These are phyloP conservation scores for Gonioctena quinquepunctata DNA, from an alignment of 1,140 invertebrate genomes.

Conservation along the genomic window DNA sequence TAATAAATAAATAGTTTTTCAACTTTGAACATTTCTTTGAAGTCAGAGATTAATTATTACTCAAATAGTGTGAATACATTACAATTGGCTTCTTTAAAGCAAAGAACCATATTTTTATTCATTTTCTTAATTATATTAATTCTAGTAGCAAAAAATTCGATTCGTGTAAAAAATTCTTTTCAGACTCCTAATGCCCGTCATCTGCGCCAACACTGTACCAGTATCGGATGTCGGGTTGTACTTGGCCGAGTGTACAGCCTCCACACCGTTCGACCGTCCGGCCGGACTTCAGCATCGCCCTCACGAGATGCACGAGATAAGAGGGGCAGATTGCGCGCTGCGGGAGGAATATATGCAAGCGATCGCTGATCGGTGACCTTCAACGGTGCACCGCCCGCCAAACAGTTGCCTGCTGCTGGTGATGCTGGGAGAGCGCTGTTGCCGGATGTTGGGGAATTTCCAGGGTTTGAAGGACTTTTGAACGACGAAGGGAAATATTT, in stretches of 20 bases:
- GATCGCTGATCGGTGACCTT: slow-evolving; percentile 23
- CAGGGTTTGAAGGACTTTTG: background rate
- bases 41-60: too few relatives aligned
- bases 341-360: slow-evolving; percentile 26
- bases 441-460: background rate
- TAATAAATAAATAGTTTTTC: too few relatives aligned
- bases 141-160: too few relatives aligned
- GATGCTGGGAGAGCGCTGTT: background rate
- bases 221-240: background rate
- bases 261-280: slow-evolving; percentile 1
- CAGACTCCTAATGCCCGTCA: too few relatives aligned
- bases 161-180: too few relatives aligned
- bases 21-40: too few relatives aligned
- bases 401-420: slow-evolving; percentile 6
- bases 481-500: too few relatives aligned
- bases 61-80: too few relatives aligned
- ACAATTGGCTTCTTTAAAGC: too few relatives aligned
- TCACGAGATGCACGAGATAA: slow-evolving; percentile 19
- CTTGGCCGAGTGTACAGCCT: slow-evolving; percentile 15
- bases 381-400: slow-evolving; percentile 18
- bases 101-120: too few relatives aligned
- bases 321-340: background rate
- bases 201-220: background rate
- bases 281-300: slow-evolving; percentile 9
- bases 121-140: too few relatives aligned